phyloP scores from a whole-genome alignment of 2,888 invertebrate genomes.

The Trachelus troglodyta region DNA sequence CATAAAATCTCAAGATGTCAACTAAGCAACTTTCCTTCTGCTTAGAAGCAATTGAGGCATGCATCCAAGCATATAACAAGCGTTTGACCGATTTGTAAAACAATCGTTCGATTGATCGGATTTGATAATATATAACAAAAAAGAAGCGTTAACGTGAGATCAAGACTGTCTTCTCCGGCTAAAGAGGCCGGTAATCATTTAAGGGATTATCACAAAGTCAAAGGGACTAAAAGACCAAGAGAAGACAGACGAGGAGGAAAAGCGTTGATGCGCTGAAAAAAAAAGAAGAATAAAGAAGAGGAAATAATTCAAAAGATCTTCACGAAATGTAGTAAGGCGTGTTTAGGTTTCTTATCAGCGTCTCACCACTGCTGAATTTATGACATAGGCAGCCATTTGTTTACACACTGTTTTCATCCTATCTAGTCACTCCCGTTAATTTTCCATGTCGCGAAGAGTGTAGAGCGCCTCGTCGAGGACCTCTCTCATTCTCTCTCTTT shows the following conservation, averaged over 20 bases:
- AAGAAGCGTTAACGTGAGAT: not conserved
- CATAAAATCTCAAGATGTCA: not conserved
- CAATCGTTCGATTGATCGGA: not conserved
- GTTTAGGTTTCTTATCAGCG: slow-evolving; percentile 34
- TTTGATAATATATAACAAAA: not conserved
- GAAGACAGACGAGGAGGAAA: not conserved
- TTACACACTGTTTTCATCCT: slow-evolving; percentile 38
- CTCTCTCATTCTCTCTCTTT: not conserved
- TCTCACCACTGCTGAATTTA: slow-evolving; percentile 35
- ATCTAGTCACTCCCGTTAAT: slow-evolving; percentile 32
- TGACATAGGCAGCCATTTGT: slow-evolving; percentile 34
- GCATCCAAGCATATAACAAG: not conserved
- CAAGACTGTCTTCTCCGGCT: not conserved
- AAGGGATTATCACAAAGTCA: not conserved
- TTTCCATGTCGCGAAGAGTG: slow-evolving; percentile 24
- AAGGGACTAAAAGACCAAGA: not conserved
- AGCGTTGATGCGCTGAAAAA: slow-evolving; percentile 6
- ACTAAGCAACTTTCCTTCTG: not conserved
- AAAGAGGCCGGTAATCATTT: not conserved
- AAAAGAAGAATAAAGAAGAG: slow-evolving; percentile 14
- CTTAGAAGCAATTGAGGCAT: not conserved
- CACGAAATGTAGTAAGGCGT: slow-evolving; percentile 33
- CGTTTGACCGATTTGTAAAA: not conserved
- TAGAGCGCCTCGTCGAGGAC: slow-evolving; percentile 6
- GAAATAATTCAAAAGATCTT: not conserved